Evolutionary conservation across 1,140 invertebrate species (phyloP).

Genomic region (Acromyrmex heyeri): DNA sequence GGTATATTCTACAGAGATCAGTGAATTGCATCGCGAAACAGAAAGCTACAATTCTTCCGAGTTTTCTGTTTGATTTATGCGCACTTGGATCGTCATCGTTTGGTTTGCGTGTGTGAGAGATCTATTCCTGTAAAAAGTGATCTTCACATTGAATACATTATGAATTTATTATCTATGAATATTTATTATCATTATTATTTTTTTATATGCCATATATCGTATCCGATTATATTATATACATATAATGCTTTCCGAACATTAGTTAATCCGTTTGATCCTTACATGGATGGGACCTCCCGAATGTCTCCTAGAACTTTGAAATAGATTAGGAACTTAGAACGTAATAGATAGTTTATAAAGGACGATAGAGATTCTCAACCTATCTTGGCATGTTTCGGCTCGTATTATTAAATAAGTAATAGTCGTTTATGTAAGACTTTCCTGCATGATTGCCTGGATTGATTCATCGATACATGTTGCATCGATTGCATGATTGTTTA

Average conservation of each 20-base stretch:
- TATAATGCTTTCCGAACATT: conserved; percentile 48
- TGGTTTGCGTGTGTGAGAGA: conserved; percentile 80
- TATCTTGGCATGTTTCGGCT: conserved; percentile 65
- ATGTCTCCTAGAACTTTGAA: conserved; percentile 61
- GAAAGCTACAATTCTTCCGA: conserved; percentile 31
- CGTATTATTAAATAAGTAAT: conserved; percentile 56
- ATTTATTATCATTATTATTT: conserved; percentile 26
- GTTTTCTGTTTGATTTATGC: conserved; percentile 67
- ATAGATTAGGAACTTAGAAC: conserved; percentile 70
- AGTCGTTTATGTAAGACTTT: conserved; percentile 35
- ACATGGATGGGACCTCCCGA: conserved; percentile 37
- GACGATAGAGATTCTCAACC: conserved; percentile 64
- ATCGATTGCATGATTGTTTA: conserved; percentile 50
- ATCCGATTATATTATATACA: conserved; percentile 45
- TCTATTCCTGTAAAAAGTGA: conserved; percentile 60
- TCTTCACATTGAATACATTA: conserved; percentile 43
- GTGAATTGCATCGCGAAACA: conserved; percentile 20
- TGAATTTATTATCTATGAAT: conserved; percentile 27
- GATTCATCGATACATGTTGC: conserved; percentile 37
- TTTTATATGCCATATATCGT: conserved; percentile 15
- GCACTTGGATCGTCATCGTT: conserved; percentile 72
- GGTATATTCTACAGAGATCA: conserved; percentile 17
- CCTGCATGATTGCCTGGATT: conserved; percentile 36
- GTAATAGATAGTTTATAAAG: conserved; percentile 67
- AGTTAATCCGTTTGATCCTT: conserved; percentile 48